These are phyloP conservation scores for Sebastes diploproa DNA, from an alignment of 2,797 vertebrate genomes.

Conservation along the genomic window DNA sequence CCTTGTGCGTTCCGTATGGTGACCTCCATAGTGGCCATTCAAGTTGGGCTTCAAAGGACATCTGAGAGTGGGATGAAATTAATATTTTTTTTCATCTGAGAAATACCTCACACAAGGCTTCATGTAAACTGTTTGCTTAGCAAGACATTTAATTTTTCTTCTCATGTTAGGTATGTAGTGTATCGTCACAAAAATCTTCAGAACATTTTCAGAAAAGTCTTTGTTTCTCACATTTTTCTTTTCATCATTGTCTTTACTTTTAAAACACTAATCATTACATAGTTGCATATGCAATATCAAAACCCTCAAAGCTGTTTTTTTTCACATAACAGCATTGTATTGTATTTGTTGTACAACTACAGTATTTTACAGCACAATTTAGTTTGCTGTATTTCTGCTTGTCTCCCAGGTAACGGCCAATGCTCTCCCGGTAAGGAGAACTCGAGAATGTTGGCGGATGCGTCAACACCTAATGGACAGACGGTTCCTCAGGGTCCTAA, in stretches of 20 bases:
- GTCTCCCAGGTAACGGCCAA: constrained; percentile 91
- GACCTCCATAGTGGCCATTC: constrained; percentile 6
- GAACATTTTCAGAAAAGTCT: neutral
- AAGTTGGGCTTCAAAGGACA: neutral
- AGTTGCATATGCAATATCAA: neutral
- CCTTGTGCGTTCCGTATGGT: constrained; percentile 13
- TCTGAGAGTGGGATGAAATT: neutral
- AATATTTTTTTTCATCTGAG: neutral
- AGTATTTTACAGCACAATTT: constrained; percentile 35
- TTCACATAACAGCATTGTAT: neutral
- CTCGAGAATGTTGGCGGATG: constrained; percentile 90
- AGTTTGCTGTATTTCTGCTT: constrained; percentile 68
- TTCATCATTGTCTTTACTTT: neutral
- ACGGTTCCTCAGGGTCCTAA: constrained; percentile 87
- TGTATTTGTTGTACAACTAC: neutral
- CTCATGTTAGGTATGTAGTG: neutral
- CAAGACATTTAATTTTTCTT: neutral
- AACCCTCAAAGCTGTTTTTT: neutral
- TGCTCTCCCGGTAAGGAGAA: constrained; percentile 94
- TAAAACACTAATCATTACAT: neutral
- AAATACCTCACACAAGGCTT: neutral
- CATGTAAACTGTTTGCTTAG: neutral
- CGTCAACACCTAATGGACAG: constrained; percentile 93
- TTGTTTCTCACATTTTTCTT: neutral
- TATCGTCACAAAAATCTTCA: neutral